Percentiles rank a stretch among this genome's conserved stretches.
Conservation (phyloP, 1,140 invertebrate genomes). For the Drosophila trapezifrons region DNA sequence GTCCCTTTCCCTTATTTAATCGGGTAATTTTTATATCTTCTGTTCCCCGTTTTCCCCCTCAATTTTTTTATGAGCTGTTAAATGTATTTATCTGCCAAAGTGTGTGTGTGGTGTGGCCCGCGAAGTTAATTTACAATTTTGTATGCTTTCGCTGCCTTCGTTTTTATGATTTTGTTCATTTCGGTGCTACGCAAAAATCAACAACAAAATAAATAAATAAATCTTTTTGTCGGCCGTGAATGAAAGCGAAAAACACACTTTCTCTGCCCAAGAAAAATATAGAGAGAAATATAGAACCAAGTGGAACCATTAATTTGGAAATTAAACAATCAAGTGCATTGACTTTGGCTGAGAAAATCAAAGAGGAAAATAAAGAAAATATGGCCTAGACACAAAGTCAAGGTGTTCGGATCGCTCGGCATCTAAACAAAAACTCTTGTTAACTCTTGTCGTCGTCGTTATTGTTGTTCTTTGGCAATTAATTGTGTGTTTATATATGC, state of each 20-base stretch:
- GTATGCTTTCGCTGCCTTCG: conserved; percentile 45
- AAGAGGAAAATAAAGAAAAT: neutral
- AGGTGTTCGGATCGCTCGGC: conserved; percentile 32
- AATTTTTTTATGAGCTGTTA: conserved; percentile 67
- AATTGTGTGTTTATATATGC: conserved; percentile 30
- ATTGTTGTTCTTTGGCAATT: conserved; percentile 29
- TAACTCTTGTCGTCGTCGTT: conserved; percentile 29
- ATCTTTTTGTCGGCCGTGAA: conserved; percentile 58
- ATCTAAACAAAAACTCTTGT: conserved; percentile 11
- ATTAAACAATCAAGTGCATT: conserved; percentile 62
- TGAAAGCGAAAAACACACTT: conserved; percentile 52
- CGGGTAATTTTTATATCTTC: conserved; percentile 53
- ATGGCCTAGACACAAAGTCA: conserved; percentile 60
- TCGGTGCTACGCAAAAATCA: conserved; percentile 41
- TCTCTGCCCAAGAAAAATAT: neutral
- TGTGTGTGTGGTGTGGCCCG: conserved; percentile 20
- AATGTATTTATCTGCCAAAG: conserved; percentile 36
- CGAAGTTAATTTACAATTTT: conserved; percentile 48
- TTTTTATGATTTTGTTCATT: conserved; percentile 61
- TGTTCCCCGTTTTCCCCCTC: conserved; percentile 2
- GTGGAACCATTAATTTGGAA: conserved; percentile 28
- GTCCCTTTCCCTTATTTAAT: conserved; percentile 33
- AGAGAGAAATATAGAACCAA: neutral
- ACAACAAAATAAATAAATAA: conserved; percentile 41
- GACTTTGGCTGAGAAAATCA: conserved; percentile 31